A percentile compares a stretch with the other conserved stretches of the same genome.
phyloP scores from a whole-genome alignment of 2,797 vertebrate species.

The Dromococcyx pavoninus region DNA sequence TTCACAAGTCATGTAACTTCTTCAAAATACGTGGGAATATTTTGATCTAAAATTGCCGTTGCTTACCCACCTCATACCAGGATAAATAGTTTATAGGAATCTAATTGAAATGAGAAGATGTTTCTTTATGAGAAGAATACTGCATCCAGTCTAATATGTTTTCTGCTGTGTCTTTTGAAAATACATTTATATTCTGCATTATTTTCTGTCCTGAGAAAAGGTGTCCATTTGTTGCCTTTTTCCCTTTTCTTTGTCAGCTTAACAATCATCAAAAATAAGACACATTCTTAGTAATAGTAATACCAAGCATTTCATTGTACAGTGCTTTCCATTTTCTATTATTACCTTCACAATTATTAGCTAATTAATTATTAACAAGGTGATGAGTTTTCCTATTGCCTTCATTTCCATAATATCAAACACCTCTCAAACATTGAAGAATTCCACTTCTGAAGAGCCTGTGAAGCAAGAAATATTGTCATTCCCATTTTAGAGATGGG shows the following conservation, averaged over 20 bases:
- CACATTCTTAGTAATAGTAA: background rate
- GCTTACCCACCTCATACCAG: constrained; percentile 14
- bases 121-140: background rate
- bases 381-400: constrained; percentile 45
- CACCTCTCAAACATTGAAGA: constrained; percentile 15
- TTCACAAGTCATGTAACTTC: constrained; percentile 42
- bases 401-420: constrained; percentile 19
- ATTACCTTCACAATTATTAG: constrained; percentile 41
- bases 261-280: background rate
- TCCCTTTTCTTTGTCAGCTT: background rate
- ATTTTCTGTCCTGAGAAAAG: constrained; percentile 21
- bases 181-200: background rate
- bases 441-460: background rate
- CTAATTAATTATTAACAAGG: constrained; percentile 58
- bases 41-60: constrained; percentile 59
- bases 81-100: constrained; percentile 30
- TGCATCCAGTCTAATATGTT: background rate
- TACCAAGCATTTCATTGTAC: background rate
- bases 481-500: background rate
- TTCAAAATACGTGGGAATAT: constrained; percentile 46
- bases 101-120: background rate
- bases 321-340: background rate
- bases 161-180: constrained; percentile 1
- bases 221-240: background rate
- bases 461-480: background rate